Conservation (phyloP, 2,888 invertebrate genomes). For the Petrophora chlorosata region DNA sequence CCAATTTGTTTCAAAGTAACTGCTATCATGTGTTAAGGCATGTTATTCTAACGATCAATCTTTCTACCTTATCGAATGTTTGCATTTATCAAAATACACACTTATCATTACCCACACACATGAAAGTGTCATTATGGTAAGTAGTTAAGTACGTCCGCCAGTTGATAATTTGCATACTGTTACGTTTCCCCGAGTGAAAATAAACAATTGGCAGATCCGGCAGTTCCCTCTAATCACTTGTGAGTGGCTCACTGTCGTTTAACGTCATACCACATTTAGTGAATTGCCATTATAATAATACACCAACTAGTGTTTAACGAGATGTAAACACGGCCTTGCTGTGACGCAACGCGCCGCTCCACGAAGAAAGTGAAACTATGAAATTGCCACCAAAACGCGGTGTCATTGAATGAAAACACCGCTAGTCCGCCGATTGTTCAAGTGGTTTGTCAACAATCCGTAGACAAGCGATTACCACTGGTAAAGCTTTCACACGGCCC, state of each 20-base stretch:
- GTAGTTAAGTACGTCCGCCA: conserved; percentile 41
- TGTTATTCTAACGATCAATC: too few relatives aligned
- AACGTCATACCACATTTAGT: conserved; percentile 45
- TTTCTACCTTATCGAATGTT: conserved; percentile 7
- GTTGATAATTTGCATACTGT: conserved; percentile 56
- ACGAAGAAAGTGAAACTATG: conserved; percentile 71
- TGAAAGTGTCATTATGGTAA: conserved; percentile 54
- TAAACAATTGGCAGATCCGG: conserved; percentile 59
- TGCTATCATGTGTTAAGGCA: too few relatives aligned
- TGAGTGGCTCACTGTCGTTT: conserved; percentile 19
- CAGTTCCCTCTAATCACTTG: conserved; percentile 43
- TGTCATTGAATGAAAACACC: conserved; percentile 55
- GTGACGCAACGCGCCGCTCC: conserved; percentile 52
- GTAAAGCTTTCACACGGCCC: conserved; percentile 57
- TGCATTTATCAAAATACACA: conserved; percentile 21
- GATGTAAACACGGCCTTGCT: conserved; percentile 57
- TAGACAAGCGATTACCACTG: conserved; percentile 48
- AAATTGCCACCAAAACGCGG: conserved; percentile 59
- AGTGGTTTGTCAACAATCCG: conserved; percentile 56
- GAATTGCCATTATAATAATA: conserved; percentile 54
- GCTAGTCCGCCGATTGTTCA: conserved; percentile 48
- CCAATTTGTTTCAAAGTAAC: conserved; percentile 8
- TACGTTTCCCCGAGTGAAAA: conserved; percentile 57
- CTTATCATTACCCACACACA: conserved; percentile 19
- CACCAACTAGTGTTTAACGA: conserved; percentile 41